These are phyloP conservation scores for Rhaphigaster nebulosa DNA, from an alignment of 2,888 invertebrate species.

Conservation along the genomic window DNA sequence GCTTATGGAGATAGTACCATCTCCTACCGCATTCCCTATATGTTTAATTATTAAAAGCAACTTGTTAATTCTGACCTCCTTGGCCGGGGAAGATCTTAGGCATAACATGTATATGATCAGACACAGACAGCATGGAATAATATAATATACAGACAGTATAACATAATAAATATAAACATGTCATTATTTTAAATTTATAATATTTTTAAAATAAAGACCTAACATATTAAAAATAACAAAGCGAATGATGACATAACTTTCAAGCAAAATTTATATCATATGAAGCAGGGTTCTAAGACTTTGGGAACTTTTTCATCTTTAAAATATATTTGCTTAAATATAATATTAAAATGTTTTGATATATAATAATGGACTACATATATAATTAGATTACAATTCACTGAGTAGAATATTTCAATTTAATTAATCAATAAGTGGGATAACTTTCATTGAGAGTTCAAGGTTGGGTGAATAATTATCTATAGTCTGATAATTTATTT, in stretches of 20 bases:
- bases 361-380: too few relatives aligned
- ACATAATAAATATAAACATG: too few relatives aligned
- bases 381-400: neutral
- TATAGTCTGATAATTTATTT: neutral
- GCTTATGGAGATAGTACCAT: neutral
- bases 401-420: neutral
- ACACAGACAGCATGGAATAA: neutral
- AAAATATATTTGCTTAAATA: too few relatives aligned
- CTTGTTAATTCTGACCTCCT: conserved; percentile 24
- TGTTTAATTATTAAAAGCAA: conserved; percentile 8
- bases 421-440: neutral
- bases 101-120: neutral
- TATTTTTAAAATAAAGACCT: too few relatives aligned
- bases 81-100: neutral
- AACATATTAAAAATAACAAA: too few relatives aligned
- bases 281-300: too few relatives aligned
- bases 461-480: neutral
- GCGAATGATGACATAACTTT: too few relatives aligned
- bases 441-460: neutral
- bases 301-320: too few relatives aligned
- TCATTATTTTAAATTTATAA: too few relatives aligned
- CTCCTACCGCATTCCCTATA: neutral
- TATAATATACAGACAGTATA: too few relatives aligned
- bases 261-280: too few relatives aligned
- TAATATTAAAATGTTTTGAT: too few relatives aligned